phyloP scores from a whole-genome alignment of 92 coral and sea anemone species.

The Micromussa lordhowensis region DNA sequence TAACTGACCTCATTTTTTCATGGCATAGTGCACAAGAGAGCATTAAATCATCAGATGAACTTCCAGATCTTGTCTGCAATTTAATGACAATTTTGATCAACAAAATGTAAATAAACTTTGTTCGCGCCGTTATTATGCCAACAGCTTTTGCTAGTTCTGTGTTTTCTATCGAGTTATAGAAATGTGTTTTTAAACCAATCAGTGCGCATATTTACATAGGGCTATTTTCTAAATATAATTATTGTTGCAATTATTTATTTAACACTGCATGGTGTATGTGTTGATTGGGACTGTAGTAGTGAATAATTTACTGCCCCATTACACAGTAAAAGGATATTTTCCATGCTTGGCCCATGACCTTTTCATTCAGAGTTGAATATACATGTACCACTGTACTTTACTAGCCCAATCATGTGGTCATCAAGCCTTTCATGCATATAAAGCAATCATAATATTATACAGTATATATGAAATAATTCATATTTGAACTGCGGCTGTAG shows the following conservation, averaged over 20 bases:
- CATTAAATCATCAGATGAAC: constrained; percentile 76
- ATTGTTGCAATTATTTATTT: background rate
- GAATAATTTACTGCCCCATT: background rate
- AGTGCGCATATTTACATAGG: too few species aligned
- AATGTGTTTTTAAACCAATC: too few species aligned
- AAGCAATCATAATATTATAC: too few species aligned
- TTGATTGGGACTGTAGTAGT: background rate
- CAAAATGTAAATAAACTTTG: too few species aligned
- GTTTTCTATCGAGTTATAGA: too few species aligned
- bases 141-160: too few species aligned
- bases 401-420: background rate
- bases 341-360: background rate
- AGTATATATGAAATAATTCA: too few species aligned
- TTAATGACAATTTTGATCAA: too few species aligned
- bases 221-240: too few species aligned
- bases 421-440: background rate
- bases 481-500: too few species aligned
- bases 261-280: background rate
- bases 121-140: too few species aligned
- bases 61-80: constrained; percentile 37
- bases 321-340: background rate
- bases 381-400: too few species aligned
- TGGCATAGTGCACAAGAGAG: constrained; percentile 92
- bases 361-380: background rate
- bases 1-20: constrained; percentile 84